A percentile compares a stretch with the other conserved stretches of the same genome.
Evolutionary conservation across 2,797 vertebrate species (phyloP).

Genomic region (Cuculus canorus): DNA sequence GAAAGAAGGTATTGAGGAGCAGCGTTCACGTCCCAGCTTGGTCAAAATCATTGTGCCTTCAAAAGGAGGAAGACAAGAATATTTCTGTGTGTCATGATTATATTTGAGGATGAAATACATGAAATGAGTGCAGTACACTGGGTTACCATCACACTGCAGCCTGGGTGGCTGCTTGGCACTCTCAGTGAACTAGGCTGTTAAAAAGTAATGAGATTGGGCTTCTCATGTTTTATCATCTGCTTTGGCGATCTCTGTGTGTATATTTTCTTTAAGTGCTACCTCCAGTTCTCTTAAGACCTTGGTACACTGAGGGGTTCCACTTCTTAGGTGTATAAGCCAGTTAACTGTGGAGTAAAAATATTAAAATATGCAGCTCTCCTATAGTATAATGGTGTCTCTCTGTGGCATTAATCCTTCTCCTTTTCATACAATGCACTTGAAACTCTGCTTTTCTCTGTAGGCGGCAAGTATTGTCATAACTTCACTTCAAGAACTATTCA

Average conservation of each 20-base stretch:
- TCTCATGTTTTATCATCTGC: background rate
- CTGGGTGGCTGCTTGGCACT: background rate
- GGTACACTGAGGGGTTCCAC: background rate
- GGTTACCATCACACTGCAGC: background rate
- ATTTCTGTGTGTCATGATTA: background rate
- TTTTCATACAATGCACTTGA: conserved; percentile 62
- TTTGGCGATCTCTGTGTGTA: background rate
- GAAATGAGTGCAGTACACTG: background rate
- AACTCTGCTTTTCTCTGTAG: conserved; percentile 56
- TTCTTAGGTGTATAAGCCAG: conserved; percentile 9
- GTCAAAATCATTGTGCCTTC: background rate
- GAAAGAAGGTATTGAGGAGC: background rate
- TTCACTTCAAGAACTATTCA: conserved; percentile 64
- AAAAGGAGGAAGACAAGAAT: background rate
- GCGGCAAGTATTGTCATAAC: conserved; percentile 69
- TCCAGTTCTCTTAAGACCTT: background rate
- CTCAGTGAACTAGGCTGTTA: background rate
- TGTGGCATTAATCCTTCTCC: conserved; percentile 65
- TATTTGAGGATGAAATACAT: background rate
- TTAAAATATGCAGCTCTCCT: conserved; percentile 61
- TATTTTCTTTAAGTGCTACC: background rate
- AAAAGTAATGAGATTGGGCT: background rate
- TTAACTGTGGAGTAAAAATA: conserved; percentile 39
- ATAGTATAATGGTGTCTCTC: conserved; percentile 38
- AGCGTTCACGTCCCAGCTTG: background rate